Conservation (phyloP, 2,888 invertebrate genomes). For the Trachelus iudaicus region DNA sequence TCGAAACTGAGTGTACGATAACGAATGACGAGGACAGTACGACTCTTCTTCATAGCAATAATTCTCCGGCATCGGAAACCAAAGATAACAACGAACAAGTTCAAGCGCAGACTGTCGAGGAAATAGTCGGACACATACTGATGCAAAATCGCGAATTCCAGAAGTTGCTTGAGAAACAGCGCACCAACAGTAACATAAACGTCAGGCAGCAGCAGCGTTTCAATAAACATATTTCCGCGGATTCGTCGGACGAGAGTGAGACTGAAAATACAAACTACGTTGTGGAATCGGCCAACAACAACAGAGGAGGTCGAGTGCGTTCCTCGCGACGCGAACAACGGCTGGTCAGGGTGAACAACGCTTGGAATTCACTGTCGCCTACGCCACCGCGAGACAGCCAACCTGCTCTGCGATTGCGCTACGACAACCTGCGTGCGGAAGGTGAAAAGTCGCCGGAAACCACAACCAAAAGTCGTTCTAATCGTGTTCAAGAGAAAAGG, state of each 20-base stretch:
- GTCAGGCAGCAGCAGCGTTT: slow-evolving; percentile 70
- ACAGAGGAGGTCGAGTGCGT: slow-evolving; percentile 37
- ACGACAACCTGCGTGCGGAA: slow-evolving; percentile 53
- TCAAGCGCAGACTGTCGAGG: slow-evolving; percentile 72
- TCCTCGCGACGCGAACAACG: slow-evolving; percentile 46
- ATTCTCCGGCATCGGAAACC: slow-evolving; percentile 29
- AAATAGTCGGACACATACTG: slow-evolving; percentile 84
- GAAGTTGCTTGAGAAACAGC: slow-evolving; percentile 80
- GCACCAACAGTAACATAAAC: slow-evolving; percentile 70
- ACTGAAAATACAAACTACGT: slow-evolving; percentile 45
- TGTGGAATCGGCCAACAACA: slow-evolving; percentile 31
- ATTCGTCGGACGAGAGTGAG: slow-evolving; percentile 66
- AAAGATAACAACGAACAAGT: slow-evolving; percentile 44
- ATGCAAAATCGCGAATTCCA: slow-evolving; percentile 88
- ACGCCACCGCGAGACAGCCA: slow-evolving; percentile 37
- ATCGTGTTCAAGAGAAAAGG: slow-evolving; percentile 46
- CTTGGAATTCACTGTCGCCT: slow-evolving; percentile 51
- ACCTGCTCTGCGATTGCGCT: slow-evolving; percentile 46
- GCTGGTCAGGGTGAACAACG: slow-evolving; percentile 51
- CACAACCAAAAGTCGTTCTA: slow-evolving; percentile 30
- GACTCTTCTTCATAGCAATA: slow-evolving; percentile 13
- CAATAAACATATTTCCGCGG: slow-evolving; percentile 69
- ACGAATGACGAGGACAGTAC: slow-evolving; percentile 8
- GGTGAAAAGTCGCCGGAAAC: slow-evolving; percentile 30
- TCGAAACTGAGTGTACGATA: slow-evolving; percentile 9